Base-by-base conservation (phyloP, 2,888 invertebrate species). In the Alloscopus bannaensis region DNA sequence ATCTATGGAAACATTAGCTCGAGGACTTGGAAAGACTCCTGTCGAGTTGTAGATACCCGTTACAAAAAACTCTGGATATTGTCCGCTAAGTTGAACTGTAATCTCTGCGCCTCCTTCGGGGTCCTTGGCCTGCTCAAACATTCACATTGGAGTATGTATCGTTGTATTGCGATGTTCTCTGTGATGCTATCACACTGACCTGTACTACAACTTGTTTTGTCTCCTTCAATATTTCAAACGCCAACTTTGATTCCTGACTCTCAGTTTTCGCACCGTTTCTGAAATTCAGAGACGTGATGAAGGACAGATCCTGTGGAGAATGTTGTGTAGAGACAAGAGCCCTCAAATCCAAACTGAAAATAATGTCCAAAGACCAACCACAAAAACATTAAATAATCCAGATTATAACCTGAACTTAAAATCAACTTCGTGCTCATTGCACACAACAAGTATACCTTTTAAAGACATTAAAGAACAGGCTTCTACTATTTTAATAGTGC, bases 231-330 rank as follows among this genome's bases (percentile, higher is more conserved):
- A 86, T 85, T 86, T 85, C 84, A 86, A 86, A 84, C 81, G 83
- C 77, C 81, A 86, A 84, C 85, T 83, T 86, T 70, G 84, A 85
- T 84, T 85, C 83, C 80, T 82, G 79, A 65, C 81, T 76, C 82
- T 68, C 78, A 81, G 66, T 81, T 84, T 85, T 84, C 76, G 75
- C 81, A 75, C 85, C 81, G 82, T 86, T 84, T 84, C 84, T 85
- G 84, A 83, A 86, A 84, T 86, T 85, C 84, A 86, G 84, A 83
- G 85, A 82, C 83, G 86, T 83, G 84, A 86, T 86, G 85, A 86
- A 85, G 85, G 86, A 86, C 85, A 86, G 85, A 83, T 84, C 85
- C 81, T 85, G 84, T 69, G 80, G 75, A 60, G 84, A 84, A 84
- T 86, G 84, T 71, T 80, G 84, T 84, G 83, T 84, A 69, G 84